Evolutionary conservation across 2,113 vertebrate genomes (phyloP).

Genomic region (Catharus fuscescens): DNA sequence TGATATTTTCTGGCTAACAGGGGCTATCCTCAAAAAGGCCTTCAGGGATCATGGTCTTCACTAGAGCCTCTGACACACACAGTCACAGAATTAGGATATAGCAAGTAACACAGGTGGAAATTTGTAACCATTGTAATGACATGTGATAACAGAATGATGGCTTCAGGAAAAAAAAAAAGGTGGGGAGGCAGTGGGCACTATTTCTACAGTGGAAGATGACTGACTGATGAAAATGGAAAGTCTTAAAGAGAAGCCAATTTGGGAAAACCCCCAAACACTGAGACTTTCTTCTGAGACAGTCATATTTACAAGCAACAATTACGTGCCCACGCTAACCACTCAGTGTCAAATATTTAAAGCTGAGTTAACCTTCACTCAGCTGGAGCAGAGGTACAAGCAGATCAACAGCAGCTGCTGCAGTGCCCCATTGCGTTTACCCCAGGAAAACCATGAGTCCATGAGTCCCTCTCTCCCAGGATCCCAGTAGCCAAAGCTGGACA

Average conservation of each 20-base stretch:
- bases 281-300: neutral
- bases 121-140: too few species aligned
- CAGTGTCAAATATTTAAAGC: neutral
- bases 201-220: neutral
- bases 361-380: neutral
- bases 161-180: neutral
- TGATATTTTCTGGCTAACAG: neutral
- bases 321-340: fast-evolving
- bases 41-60: neutral
- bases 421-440: neutral
- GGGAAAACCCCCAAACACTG: neutral
- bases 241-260: neutral
- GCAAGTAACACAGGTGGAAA: neutral
- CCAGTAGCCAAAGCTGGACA: neutral
- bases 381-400: neutral
- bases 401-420: neutral
- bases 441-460: fast-evolving
- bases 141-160: neutral
- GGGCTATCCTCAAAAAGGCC: fast-evolving
- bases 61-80: neutral
- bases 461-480: neutral
- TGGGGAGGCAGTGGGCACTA: fast-evolving
- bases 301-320: neutral
- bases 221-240: neutral
- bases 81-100: neutral